Percentiles rank a stretch among this genome's conserved stretches.
Conservation (phyloP, 2,797 vertebrate genomes). For the Sparidentex hasta region DNA sequence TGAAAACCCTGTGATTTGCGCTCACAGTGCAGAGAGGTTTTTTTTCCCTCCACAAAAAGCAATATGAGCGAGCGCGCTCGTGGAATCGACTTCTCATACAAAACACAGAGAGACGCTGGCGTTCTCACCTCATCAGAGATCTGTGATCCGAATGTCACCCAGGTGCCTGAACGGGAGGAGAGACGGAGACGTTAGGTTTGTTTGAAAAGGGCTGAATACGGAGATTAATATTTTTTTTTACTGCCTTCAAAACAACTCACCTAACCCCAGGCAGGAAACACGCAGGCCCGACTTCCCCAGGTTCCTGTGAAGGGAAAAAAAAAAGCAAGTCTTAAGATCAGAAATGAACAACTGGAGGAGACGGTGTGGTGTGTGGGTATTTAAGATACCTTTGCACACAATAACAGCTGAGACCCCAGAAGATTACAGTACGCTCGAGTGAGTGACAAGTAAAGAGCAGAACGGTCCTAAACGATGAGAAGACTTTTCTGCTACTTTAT, state of each 20-base stretch:
- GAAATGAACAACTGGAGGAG: conserved; percentile 2
- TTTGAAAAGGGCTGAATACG: conserved; percentile 29
- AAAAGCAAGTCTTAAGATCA: conserved; percentile 17
- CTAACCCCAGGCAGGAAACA: conserved; percentile 87
- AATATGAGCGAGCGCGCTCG: neutral
- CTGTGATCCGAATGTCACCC: conserved; percentile 96
- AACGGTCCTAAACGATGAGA: conserved; percentile 7
- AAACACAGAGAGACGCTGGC: conserved; percentile 16
- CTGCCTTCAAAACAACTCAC: conserved; percentile 72
- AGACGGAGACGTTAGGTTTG: conserved; percentile 32
- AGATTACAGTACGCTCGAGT: neutral
- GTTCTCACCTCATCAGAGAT: conserved; percentile 93
- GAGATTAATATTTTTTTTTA: conserved; percentile 16
- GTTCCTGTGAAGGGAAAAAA: conserved; percentile 73
- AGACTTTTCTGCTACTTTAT: neutral
- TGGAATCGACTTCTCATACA: conserved; percentile 12
- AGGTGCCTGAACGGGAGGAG: conserved; percentile 86
- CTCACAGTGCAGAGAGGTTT: neutral
- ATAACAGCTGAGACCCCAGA: neutral
- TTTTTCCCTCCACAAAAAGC: neutral
- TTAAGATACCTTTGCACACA: conserved; percentile 11
- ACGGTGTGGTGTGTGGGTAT: conserved; percentile 9
- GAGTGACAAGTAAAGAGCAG: neutral
- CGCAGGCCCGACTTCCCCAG: conserved; percentile 87
- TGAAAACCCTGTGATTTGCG: conserved; percentile 27